These are phyloP conservation scores for Caenorhabditis panamensis DNA, from an alignment of 2,888 invertebrate species.

Conservation along the genomic window DNA sequence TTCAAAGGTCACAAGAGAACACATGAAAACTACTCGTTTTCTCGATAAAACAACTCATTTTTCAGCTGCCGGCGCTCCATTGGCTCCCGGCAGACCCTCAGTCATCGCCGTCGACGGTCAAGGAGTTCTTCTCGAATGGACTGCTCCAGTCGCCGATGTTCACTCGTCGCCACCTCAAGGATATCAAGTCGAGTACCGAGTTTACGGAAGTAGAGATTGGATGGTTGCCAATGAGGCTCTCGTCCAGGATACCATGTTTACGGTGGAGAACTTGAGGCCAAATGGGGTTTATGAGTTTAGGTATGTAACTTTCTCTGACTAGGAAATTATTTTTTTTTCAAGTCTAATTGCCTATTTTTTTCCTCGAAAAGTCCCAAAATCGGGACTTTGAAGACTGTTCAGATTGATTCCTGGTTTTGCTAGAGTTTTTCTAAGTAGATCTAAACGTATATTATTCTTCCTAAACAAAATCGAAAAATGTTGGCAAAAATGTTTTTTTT, in stretches of 20 bases:
- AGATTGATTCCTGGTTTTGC: too few relatives aligned
- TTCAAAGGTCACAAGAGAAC: too few relatives aligned
- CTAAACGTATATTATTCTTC: too few relatives aligned
- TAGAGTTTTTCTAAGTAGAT: too few relatives aligned
- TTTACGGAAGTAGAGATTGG: constrained; percentile 76
- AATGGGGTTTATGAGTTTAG: constrained; percentile 81
- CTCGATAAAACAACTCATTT: neutral
- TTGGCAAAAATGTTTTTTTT: too few relatives aligned
- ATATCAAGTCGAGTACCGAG: constrained; percentile 73
- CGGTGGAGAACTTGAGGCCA: constrained; percentile 78
- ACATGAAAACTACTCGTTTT: too few relatives aligned
- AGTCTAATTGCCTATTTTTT: too few relatives aligned
- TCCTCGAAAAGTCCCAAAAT: too few relatives aligned
- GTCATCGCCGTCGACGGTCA: constrained; percentile 76
- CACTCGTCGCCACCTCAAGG: constrained; percentile 70
- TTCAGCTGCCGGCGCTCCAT: constrained; percentile 62
- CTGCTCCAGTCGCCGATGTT: constrained; percentile 69
- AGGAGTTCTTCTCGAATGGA: constrained; percentile 77
- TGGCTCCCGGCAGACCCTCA: constrained; percentile 75
- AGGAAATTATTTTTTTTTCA: too few relatives aligned
- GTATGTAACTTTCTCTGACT: too few relatives aligned
- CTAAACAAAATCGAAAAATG: too few relatives aligned
- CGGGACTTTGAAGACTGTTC: too few relatives aligned
- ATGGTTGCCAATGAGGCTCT: constrained; percentile 74
- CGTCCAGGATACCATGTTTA: constrained; percentile 59